Evolutionary conservation across 2,888 invertebrate genomes (phyloP).

Genomic region (Disparrhopalites patrizii): DNA sequence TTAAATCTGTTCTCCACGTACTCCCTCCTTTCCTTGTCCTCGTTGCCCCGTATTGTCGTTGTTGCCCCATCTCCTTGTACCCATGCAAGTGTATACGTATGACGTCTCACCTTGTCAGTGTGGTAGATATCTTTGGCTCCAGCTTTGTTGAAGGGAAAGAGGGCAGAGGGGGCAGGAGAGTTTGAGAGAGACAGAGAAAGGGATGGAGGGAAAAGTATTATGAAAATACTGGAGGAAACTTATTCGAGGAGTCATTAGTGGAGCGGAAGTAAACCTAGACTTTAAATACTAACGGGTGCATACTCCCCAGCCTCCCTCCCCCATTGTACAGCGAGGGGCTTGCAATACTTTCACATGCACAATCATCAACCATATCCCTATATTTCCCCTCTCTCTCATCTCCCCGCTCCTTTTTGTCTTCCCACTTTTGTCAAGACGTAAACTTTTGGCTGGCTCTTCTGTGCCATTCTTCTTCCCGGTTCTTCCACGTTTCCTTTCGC

Average conservation of each 20-base stretch:
- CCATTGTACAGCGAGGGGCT: background rate
- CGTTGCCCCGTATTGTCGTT: background rate
- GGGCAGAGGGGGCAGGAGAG: no score
- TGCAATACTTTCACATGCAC: background rate
- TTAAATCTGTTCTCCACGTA: no score
- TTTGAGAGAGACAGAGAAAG: no score
- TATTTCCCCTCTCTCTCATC: background rate
- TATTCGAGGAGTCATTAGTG: constrained; percentile 22
- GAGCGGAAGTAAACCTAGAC: constrained; percentile 14
- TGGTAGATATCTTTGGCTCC: no score
- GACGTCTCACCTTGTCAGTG: no score
- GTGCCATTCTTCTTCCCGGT: no score
- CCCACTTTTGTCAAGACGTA: constrained; percentile 1
- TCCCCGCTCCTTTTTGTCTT: background rate
- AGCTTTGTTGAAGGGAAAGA: no score
- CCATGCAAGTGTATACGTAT: constrained; percentile 1
- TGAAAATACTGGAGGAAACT: constrained; percentile 15
- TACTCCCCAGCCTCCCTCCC: background rate
- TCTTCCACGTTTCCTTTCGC: no score
- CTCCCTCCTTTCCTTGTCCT: background rate
- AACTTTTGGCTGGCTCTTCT: no score
- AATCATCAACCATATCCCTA: background rate
- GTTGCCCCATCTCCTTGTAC: no score
- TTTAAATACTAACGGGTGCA: background rate
- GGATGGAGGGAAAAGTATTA: no score